These are phyloP conservation scores for Vanessa cardui DNA, from an alignment of 2,888 invertebrate genomes.

Conservation along the genomic window DNA sequence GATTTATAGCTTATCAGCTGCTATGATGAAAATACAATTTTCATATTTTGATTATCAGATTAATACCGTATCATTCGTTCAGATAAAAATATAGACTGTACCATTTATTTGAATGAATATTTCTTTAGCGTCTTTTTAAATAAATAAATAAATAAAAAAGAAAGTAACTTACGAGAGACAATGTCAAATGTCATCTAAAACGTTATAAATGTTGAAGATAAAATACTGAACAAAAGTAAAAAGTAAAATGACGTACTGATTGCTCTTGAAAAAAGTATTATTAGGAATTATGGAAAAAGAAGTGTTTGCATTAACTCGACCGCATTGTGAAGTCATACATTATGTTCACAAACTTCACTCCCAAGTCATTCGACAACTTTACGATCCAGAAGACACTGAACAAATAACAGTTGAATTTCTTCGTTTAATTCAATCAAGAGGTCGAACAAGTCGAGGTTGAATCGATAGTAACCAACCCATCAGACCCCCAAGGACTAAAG, in stretches of 20 bases:
- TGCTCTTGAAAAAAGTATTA: background rate
- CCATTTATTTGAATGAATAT: no score
- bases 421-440: slow-evolving; percentile 33
- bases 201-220: background rate
- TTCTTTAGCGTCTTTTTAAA: no score
- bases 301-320: slow-evolving; percentile 10
- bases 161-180: background rate
- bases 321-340: background rate
- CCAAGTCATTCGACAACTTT: slow-evolving; percentile 23
- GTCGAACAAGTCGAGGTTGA: slow-evolving; percentile 24
- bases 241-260: background rate
- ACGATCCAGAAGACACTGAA: slow-evolving; percentile 23
- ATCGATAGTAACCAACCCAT: slow-evolving; percentile 19
- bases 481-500: slow-evolving; percentile 12
- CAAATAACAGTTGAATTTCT: slow-evolving; percentile 34
- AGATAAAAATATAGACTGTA: no score
- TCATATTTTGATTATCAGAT: no score
- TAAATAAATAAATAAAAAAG: no score
- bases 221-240: background rate
- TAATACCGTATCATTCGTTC: no score
- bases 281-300: background rate
- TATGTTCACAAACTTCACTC: slow-evolving; percentile 1
- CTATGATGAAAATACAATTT: no score
- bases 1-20: no score
- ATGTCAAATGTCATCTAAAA: background rate